These are phyloP conservation scores for Steatornis caripensis DNA, from an alignment of 2,113 vertebrate species.

Conservation along the genomic window DNA sequence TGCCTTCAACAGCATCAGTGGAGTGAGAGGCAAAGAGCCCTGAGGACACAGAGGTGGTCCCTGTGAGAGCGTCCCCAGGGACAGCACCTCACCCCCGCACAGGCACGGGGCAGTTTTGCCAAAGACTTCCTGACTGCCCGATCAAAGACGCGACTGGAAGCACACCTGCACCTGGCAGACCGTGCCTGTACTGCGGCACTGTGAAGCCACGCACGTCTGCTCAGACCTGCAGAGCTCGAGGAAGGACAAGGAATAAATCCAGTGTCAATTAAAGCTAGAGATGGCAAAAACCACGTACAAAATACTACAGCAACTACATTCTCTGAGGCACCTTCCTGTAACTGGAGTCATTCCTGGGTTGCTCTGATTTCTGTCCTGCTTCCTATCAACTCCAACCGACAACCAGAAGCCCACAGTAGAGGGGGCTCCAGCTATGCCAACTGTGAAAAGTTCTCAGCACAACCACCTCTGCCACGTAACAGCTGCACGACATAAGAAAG, in stretches of 20 bases:
- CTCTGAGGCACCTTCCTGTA: background rate
- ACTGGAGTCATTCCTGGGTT: background rate
- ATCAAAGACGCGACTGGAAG: too few species aligned
- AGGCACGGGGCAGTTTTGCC: background rate
- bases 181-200: rapidly evolving
- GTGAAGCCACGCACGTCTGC: background rate
- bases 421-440: background rate
- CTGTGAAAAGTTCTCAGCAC: background rate
- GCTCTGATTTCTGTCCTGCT: background rate
- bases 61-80: background rate
- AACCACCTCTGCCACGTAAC: background rate
- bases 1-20: background rate
- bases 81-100: background rate
- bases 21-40: background rate
- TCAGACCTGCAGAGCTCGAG: background rate
- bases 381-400: background rate
- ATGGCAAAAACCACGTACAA: background rate
- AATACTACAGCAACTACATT: background rate
- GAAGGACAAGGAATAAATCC: background rate
- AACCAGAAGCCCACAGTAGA: background rate
- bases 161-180: background rate
- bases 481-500: background rate
- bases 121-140: background rate
- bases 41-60: background rate
- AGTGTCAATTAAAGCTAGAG: too few species aligned